Evolutionary conservation across 2,888 invertebrate species (phyloP).

Genomic region (Napeogenes sylphis): DNA sequence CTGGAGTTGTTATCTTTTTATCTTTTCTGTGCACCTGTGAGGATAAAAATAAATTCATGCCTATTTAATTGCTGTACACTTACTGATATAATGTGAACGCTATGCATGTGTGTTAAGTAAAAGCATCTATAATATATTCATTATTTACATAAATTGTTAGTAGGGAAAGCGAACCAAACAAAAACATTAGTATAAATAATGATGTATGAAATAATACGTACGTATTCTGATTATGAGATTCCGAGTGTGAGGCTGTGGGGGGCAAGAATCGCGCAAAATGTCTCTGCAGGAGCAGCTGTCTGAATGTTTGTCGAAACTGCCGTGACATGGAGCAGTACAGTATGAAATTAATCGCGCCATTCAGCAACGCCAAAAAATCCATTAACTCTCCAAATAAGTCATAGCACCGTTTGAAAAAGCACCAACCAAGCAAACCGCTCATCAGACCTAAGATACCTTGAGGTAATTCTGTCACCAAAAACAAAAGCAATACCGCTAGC

Average conservation of each 20-base stretch:
- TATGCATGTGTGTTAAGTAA: background rate
- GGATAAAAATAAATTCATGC: constrained; percentile 47
- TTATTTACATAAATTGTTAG: background rate
- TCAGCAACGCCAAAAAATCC: constrained; percentile 92
- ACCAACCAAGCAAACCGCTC: constrained; percentile 81
- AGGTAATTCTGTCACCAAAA: constrained; percentile 93
- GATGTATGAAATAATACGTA: constrained; percentile 62
- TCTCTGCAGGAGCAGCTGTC: constrained; percentile 82
- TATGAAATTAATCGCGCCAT: constrained; percentile 95
- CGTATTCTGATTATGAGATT: constrained; percentile 81
- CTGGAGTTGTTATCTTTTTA: constrained; percentile 64
- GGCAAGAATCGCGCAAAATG: constrained; percentile 79
- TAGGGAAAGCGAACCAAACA: background rate
- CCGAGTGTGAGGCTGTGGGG: constrained; percentile 77
- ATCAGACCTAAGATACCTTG: constrained; percentile 86
- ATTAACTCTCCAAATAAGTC: constrained; percentile 89
- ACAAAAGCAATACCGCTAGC: constrained; percentile 89
- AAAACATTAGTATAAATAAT: background rate
- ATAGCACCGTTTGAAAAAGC: constrained; percentile 89
- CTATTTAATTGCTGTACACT: constrained; percentile 18
- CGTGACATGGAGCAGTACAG: constrained; percentile 96
- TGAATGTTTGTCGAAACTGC: constrained; percentile 91
- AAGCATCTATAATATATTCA: background rate
- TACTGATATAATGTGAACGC: background rate
- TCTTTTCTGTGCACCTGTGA: constrained; percentile 67